phyloP scores from a whole-genome alignment of 2,113 vertebrate genomes.

The zebrafish (Danio rerio) region DNA sequence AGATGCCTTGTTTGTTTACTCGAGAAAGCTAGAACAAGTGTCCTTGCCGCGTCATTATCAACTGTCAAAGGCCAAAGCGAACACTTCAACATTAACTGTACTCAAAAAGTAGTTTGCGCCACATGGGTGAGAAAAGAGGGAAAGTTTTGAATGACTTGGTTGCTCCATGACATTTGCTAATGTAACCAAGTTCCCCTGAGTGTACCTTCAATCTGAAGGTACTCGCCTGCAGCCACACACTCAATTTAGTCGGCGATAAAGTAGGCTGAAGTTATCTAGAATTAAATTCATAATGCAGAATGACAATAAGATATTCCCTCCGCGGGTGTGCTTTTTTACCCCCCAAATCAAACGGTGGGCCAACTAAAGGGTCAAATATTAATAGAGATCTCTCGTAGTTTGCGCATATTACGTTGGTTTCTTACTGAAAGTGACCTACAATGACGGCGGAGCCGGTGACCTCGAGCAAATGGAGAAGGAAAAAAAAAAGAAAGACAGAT shows the following conservation, averaged over 20 bases:
- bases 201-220: conserved; percentile 59
- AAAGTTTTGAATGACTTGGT: conserved; percentile 44
- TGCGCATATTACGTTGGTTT: conserved; percentile 44
- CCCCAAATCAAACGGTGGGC: conserved; percentile 37
- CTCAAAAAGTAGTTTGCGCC: conserved; percentile 39
- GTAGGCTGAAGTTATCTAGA: conserved; percentile 61
- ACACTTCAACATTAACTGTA: conserved; percentile 33
- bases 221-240: conserved; percentile 56
- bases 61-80: conserved; percentile 31
- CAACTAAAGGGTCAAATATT: conserved; percentile 54
- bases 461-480: conserved; percentile 42
- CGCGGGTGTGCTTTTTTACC: neutral
- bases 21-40: neutral
- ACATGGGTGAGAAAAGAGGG: neutral
- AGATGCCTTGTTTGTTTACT: conserved; percentile 7
- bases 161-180: conserved; percentile 61
- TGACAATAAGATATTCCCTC: conserved; percentile 55
- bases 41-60: conserved; percentile 46
- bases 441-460: conserved; percentile 32
- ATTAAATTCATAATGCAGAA: conserved; percentile 59
- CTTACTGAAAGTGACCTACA: conserved; percentile 48
- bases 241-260: conserved; percentile 57
- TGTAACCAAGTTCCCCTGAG: conserved; percentile 55
- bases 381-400: conserved; percentile 50
- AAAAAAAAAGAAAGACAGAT: neutral